Percentiles rank a stretch among this genome's conserved stretches.
phyloP scores from a whole-genome alignment of 2,113 vertebrate species.

The Fulmarus glacialis region DNA sequence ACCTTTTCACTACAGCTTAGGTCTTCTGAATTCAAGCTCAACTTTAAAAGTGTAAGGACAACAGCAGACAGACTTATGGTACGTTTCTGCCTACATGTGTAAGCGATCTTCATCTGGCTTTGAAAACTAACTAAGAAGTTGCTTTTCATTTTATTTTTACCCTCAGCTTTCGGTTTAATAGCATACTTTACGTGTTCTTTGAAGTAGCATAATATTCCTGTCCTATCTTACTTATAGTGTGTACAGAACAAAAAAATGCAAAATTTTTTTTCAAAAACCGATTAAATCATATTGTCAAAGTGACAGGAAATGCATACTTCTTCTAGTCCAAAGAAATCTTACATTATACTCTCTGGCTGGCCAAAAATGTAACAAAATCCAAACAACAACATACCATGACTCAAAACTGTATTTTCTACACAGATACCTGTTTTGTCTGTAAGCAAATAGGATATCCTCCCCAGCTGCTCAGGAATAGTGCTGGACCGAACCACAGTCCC shows the following conservation, averaged over 20 bases:
- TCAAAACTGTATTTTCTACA: neutral
- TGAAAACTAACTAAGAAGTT: neutral
- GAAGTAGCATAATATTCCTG: neutral
- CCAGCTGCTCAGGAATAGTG: constrained; percentile 96
- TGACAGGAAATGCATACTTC: neutral
- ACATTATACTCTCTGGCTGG: neutral
- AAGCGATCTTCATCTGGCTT: neutral
- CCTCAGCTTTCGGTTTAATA: neutral
- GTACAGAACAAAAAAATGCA: neutral
- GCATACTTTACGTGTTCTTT: neutral
- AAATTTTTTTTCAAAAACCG: neutral
- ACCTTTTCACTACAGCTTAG: neutral
- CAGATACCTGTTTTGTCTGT: constrained; percentile 94
- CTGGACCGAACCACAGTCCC: constrained; percentile 94
- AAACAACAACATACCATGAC: neutral
- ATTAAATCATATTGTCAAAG: neutral
- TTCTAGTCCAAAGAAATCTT: neutral
- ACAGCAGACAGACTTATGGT: neutral
- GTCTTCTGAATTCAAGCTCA: neutral
- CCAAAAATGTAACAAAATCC: neutral
- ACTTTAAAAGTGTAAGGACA: neutral
- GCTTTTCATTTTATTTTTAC: neutral
- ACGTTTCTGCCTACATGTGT: rapidly evolving
- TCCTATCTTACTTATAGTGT: rapidly evolving
- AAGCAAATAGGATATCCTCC: constrained; percentile 94